phyloP scores from a whole-genome alignment of 1,140 invertebrate species.

The Drosophila oshimai region DNA sequence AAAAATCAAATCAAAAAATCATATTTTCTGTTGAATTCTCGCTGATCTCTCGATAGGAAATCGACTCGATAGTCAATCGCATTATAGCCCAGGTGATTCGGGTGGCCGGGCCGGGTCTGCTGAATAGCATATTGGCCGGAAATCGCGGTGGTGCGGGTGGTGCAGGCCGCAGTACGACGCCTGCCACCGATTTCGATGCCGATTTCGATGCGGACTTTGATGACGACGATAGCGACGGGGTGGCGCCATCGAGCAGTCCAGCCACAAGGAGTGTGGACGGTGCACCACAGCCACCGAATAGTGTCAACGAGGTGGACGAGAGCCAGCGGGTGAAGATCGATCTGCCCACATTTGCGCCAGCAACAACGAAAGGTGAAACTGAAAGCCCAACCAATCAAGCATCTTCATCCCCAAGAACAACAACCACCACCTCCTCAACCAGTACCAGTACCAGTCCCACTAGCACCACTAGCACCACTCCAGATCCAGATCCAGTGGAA shows the following conservation, averaged over 20 bases:
- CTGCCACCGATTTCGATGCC: slow-evolving; percentile 58
- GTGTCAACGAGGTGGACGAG: slow-evolving; percentile 26
- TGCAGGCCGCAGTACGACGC: slow-evolving; percentile 47
- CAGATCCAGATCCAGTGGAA: slow-evolving; percentile 12
- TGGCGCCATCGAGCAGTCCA: slow-evolving; percentile 4
- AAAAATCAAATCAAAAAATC: background rate
- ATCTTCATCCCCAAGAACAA: slow-evolving; percentile 38
- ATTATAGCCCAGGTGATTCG: slow-evolving; percentile 87
- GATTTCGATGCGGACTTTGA: slow-evolving; percentile 72
- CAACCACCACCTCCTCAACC: slow-evolving; percentile 23
- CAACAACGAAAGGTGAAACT: slow-evolving; percentile 58
- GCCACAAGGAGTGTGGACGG: background rate
- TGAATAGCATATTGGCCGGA: slow-evolving; percentile 81
- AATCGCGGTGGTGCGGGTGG: slow-evolving; percentile 60
- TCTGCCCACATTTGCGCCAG: slow-evolving; percentile 83
- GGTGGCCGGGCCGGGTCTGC: slow-evolving; percentile 86
- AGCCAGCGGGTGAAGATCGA: slow-evolving; percentile 81
- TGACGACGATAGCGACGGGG: slow-evolving; percentile 55
- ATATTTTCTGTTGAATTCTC: slow-evolving; percentile 29
- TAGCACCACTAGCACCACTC: slow-evolving; percentile 14
- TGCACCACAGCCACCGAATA: slow-evolving; percentile 46
- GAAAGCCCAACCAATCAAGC: slow-evolving; percentile 30
- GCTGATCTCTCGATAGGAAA: slow-evolving; percentile 85
- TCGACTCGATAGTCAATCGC: slow-evolving; percentile 90
- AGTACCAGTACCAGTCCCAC: slow-evolving; percentile 23